Evolutionary conservation across 2,797 vertebrate species (phyloP), one percentile per base, ranked within the genome.

Genomic region (Scolopax rusticola): DNA sequence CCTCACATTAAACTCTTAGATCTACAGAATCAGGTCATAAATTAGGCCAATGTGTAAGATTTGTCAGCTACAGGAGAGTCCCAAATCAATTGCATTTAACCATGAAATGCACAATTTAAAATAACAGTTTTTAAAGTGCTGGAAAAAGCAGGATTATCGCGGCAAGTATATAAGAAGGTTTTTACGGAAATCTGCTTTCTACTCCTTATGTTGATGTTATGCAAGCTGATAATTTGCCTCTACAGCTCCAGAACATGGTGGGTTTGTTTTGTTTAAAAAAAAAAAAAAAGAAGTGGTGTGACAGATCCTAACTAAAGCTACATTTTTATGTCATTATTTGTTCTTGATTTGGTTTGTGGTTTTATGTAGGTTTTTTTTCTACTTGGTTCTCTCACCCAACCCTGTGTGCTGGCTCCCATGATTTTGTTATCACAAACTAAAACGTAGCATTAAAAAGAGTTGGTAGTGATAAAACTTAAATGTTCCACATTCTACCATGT

Each of bases 21-120:
- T 41, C 68, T 82, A 12, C 45, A 73, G 80, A 96, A 95, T 81
- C 69, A 69, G 93, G 87, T 97, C 92, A 96, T 27, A 87, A 96
- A 96, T 93, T 84, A 95, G 95, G 93, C n/a, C 90, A 88, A 41
- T 3, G 0, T 38, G 48, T 41, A 69, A 87, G 79, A 75, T 65
- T 43, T 45, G 3, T 75, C 73, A 23, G 32, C 74, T 91, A 36
- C 1, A 88, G 69, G 19, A 48, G 38, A 48, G 28, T 40, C 91
- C 12, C 24, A 69, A 73, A 89, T 83, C 63, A 48, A 25, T 53
- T 68, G 12, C 15, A 12, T 80, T 93, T 81, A 86, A 86, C 45
- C 5, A 9, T 68, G 38, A 90, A 88, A 68, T 33, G 41, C 5
- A 33, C 32, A 15, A 18, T 57, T 91, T 74, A 19, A 71, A 89